Evolutionary conservation across 2,888 invertebrate species (phyloP).

Genomic region (Calephelis perditalis): DNA sequence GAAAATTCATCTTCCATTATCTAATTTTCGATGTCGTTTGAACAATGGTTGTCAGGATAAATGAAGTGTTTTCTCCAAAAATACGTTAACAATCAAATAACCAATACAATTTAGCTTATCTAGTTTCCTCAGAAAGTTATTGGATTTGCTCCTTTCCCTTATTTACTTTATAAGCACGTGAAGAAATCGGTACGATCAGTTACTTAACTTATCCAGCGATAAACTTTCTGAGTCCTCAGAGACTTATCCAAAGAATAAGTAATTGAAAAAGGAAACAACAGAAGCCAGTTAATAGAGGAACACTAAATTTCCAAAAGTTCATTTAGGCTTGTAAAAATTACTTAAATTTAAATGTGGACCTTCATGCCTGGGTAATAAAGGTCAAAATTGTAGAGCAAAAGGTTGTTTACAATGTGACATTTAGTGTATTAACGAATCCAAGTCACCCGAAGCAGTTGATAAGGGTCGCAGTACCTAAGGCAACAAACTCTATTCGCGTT

Average conservation of each 20-base stretch:
- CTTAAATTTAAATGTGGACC: slow-evolving; percentile 25
- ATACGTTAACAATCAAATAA: too few species aligned
- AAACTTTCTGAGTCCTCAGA: slow-evolving; percentile 23
- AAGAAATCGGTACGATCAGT: background rate
- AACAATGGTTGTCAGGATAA: too few species aligned
- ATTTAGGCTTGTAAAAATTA: slow-evolving; percentile 30
- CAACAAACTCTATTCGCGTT: slow-evolving; percentile 56
- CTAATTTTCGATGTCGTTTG: too few species aligned
- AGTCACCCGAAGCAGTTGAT: slow-evolving; percentile 63
- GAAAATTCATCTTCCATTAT: too few species aligned
- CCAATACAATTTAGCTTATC: too few species aligned
- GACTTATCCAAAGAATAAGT: slow-evolving; percentile 35
- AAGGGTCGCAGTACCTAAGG: slow-evolving; percentile 67
- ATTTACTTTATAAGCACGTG: background rate
- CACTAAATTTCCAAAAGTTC: slow-evolving; percentile 50
- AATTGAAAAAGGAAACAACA: slow-evolving; percentile 64
- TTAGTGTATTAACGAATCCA: slow-evolving; percentile 56
- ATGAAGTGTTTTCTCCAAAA: too few species aligned
- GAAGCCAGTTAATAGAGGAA: slow-evolving; percentile 57
- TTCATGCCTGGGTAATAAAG: slow-evolving; percentile 25
- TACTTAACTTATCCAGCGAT: slow-evolving; percentile 22
- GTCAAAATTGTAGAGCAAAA: slow-evolving; percentile 30
- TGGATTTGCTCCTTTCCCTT: background rate
- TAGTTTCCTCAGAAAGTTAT: background rate
- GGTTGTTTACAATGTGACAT: slow-evolving; percentile 41